phyloP scores from a whole-genome alignment of 2,113 vertebrate species.

The Colistium nudipinnis region DNA sequence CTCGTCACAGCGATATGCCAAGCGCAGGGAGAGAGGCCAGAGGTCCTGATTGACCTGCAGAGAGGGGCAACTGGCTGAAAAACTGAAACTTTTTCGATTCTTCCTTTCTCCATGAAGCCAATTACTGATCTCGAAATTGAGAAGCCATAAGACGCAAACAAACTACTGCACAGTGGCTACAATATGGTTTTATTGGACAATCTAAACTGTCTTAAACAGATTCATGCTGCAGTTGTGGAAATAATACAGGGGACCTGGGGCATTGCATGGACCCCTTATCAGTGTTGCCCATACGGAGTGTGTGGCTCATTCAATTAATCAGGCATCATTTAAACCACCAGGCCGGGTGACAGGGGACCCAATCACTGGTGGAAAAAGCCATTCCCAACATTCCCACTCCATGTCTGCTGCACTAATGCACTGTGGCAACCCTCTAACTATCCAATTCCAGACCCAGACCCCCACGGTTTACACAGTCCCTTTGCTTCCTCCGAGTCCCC shows the following conservation, averaged over 20 bases:
- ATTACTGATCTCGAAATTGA: constrained; percentile 34
- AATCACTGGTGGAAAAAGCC: constrained; percentile 72
- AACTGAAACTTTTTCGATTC: constrained; percentile 20
- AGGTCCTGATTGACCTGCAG: constrained; percentile 54
- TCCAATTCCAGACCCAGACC: constrained; percentile 79
- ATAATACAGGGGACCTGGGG: constrained; percentile 36
- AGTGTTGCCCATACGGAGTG: constrained; percentile 58
- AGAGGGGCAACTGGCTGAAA: constrained; percentile 34
- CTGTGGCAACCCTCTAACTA: constrained; percentile 81
- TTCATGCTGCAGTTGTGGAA: constrained; percentile 42
- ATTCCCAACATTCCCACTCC: constrained; percentile 72
- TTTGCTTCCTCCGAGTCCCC: constrained; percentile 61
- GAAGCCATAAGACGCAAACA: constrained; percentile 17
- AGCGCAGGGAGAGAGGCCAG: constrained; percentile 38
- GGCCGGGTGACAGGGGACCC: constrained; percentile 70
- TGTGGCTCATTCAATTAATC: constrained; percentile 78
- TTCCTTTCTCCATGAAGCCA: constrained; percentile 22
- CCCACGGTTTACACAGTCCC: constrained; percentile 71
- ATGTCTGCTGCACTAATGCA: constrained; percentile 70
- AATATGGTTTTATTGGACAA: constrained; percentile 37
- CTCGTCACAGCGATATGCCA: constrained; percentile 58
- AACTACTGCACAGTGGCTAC: constrained; percentile 32
- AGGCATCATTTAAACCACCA: constrained; percentile 76
- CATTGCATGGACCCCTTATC: constrained; percentile 56
- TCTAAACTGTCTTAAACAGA: constrained; percentile 40